Percentiles rank a stretch among this genome's conserved stretches.
Conservation (phyloP, 2,888 invertebrate genomes). For the Apantesis nais region DNA sequence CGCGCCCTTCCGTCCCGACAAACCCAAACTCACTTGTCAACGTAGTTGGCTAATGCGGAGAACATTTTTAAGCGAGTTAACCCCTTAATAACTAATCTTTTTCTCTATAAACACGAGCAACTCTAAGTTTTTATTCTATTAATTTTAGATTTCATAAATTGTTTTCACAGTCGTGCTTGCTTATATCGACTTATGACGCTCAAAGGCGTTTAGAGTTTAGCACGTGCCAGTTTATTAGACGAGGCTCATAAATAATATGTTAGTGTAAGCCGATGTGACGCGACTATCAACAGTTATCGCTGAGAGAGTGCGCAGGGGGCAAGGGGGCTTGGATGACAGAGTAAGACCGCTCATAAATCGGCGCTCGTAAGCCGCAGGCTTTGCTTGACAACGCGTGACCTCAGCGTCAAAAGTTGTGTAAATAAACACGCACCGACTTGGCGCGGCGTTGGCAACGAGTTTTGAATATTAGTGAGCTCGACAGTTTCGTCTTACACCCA, state of each 20-base stretch:
- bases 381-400: not conserved
- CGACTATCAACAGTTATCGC: conserved; percentile 6
- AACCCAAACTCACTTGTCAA: not conserved
- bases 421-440: not conserved
- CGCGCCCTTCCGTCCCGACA: not conserved
- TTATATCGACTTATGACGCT: not conserved
- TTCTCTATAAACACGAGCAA: not conserved
- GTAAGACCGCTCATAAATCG: conserved; percentile 2
- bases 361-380: not conserved
- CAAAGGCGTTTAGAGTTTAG: not conserved
- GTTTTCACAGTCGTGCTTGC: not conserved
- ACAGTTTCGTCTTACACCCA: too few relatives aligned
- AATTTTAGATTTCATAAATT: not conserved
- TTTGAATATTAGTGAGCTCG: too few relatives aligned
- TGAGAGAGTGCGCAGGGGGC: not conserved
- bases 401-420: not conserved
- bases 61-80: not conserved
- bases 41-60: not conserved
- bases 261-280: conserved; percentile 3
- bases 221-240: not conserved
- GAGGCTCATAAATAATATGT: conserved; percentile 5
- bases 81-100: not conserved
- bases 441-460: too few relatives aligned
- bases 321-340: not conserved
- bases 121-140: not conserved